A percentile compares a stretch with the other conserved stretches of the same genome.
phyloP scores from a whole-genome alignment of 2,113 vertebrate genomes.

The Arizona elegans region DNA sequence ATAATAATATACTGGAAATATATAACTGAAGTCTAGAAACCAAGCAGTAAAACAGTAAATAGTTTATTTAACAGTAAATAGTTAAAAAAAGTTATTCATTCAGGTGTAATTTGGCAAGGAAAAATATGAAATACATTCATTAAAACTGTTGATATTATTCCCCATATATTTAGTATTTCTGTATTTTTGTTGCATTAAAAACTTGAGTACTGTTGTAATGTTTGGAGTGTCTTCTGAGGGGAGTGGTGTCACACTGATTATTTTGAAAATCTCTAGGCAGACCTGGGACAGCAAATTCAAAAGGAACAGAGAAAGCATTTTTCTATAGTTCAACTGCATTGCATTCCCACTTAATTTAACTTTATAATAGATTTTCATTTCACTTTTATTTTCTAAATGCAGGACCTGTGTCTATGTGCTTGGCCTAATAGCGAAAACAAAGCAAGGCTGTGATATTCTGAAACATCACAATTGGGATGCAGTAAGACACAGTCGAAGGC shows the following conservation, averaged over 20 bases:
- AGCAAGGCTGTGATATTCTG: conserved; percentile 93
- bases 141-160: background rate
- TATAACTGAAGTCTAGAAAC: background rate
- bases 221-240: background rate
- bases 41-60: background rate
- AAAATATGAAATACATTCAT: background rate
- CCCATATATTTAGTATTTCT: background rate
- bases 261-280: background rate
- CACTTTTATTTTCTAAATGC: conserved; percentile 47
- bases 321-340: background rate
- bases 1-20: background rate
- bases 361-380: background rate
- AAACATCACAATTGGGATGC: conserved; percentile 93
- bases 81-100: background rate
- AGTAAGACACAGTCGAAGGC: conserved; percentile 91
- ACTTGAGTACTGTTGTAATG: background rate
- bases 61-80: background rate
- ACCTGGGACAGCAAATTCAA: background rate
- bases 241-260: background rate
- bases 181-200: background rate
- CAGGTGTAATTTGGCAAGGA: background rate
- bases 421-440: conserved; percentile 93
- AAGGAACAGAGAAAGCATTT: background rate
- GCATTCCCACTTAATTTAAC: conserved; percentile 11
- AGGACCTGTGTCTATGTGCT: conserved; percentile 94